Conservation (phyloP, 37 sponge, comb jelly and placozoan genomes). For the Mnemiopsis leidyi region DNA sequence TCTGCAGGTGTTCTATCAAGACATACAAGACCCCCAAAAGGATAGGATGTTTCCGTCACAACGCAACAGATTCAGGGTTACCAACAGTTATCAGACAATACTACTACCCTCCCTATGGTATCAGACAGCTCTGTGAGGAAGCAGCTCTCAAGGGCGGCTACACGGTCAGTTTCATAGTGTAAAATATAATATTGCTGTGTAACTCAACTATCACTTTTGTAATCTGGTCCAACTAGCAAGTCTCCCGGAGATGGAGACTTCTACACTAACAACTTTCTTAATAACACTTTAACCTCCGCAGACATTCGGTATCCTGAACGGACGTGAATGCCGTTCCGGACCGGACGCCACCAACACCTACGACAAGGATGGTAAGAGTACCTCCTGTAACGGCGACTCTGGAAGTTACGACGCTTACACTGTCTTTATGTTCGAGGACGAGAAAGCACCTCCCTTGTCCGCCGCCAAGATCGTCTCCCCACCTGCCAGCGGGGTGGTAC, state of each 20-base stretch:
- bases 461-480: conserved; percentile 33
- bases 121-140: conserved; percentile 43
- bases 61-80: conserved; percentile 29
- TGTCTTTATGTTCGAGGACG: conserved; percentile 53
- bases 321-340: background rate
- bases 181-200: no score
- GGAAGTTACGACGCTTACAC: conserved; percentile 47
- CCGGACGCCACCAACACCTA: conserved; percentile 54
- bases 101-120: conserved; percentile 33
- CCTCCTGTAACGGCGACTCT: conserved; percentile 30
- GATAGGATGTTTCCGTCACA: conserved; percentile 51
- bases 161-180: conserved; percentile 5
- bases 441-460: conserved; percentile 27
- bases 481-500: conserved; percentile 16
- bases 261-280: no score
- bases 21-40: conserved; percentile 43
- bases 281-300: background rate
- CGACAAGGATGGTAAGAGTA: conserved; percentile 27
- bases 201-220: no score
- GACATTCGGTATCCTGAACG: conserved; percentile 25
- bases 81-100: conserved; percentile 5
- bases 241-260: no score
- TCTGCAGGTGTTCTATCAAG: conserved; percentile 53
- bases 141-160: conserved; percentile 30
- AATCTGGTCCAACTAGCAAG: no score